Evolutionary conservation across 37 sponge, comb jelly and placozoan genomes (phyloP), one percentile per base, ranked within the genome.

Genomic region (Ephydatia muelleri): DNA sequence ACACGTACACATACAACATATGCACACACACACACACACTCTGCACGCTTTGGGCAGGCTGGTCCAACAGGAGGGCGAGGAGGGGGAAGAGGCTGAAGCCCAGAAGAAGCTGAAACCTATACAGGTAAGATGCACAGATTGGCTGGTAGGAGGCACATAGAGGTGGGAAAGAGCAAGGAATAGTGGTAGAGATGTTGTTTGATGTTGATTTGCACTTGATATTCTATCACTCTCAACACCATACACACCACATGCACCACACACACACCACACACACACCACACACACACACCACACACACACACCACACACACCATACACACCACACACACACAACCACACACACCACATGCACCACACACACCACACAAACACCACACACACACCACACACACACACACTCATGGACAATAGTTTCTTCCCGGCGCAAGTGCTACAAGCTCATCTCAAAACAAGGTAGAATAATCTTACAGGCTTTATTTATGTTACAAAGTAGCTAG

Each of bases 271-370:
- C n/a, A n/a, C n/a, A n/a, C n/a, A n/a, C n/a, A n/a, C n/a, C n/a
- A n/a, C n/a, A n/a, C n/a, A n/a, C n/a, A n/a, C n/a, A n/a, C n/a
- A n/a, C n/a, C n/a, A 43, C 43, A 43, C 43, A 43, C 6, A 6
- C 43, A 43, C 43, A 43, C 43, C 43, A 43, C 43, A 43, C 43
- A 43, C 43, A 57, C 57, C n/a, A 14, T 21, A 57, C 57, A 57
- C 57, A 57, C n/a, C 57, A 57, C 57, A 57, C 57, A 57, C 57
- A 57, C 57, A 57, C n/a, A n/a, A n/a, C n/a, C n/a, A n/a, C n/a
- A n/a, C n/a, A n/a, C n/a, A n/a, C n/a, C n/a, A n/a, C n/a, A n/a
- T n/a, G n/a, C n/a, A n/a, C n/a, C n/a, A n/a, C n/a, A n/a, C n/a
- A n/a, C n/a, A n/a, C n/a, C n/a, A n/a, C n/a, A n/a, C n/a, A n/a